Evolutionary conservation across 2,113 vertebrate genomes (phyloP).

Genomic region (Physeter macrocephalus): DNA sequence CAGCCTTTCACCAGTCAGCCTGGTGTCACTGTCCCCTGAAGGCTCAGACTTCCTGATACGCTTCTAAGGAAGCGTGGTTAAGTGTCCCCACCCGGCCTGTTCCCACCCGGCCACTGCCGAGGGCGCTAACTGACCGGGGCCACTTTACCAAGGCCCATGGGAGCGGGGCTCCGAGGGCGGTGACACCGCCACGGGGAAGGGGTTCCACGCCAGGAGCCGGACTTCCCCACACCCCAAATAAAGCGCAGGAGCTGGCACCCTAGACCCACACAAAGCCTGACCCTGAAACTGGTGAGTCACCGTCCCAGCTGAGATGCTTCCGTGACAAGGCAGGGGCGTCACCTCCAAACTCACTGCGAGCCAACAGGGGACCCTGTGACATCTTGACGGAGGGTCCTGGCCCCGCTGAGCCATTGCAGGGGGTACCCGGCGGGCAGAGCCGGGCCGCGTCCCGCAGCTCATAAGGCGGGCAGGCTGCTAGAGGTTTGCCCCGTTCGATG

Average conservation of each 20-base stretch:
- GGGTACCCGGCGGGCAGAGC: rapidly evolving
- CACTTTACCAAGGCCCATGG: rapidly evolving
- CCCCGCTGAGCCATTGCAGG: not conserved
- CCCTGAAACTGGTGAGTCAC: not conserved
- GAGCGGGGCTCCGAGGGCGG: not conserved
- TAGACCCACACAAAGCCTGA: not conserved
- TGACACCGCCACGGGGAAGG: rapidly evolving
- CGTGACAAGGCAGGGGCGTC: rapidly evolving
- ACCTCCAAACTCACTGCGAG: not conserved
- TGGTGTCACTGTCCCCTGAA: not conserved
- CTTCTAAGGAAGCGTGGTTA: too few species aligned
- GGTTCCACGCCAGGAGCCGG: not conserved
- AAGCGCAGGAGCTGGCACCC: not conserved
- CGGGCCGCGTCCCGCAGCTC: rapidly evolving
- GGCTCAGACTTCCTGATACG: not conserved
- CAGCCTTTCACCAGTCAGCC: rapidly evolving
- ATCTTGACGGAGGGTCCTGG: not conserved
- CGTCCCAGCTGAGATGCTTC: not conserved
- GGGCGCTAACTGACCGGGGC: not conserved
- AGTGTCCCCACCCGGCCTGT: not conserved
- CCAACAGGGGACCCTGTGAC: rapidly evolving
- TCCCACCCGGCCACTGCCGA: rapidly evolving
- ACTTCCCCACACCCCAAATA: not conserved
- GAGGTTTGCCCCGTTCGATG: rapidly evolving
- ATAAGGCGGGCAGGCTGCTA: rapidly evolving